A percentile compares a stretch with the other conserved stretches of the same genome.
These are phyloP conservation scores for Hydriomena furcata DNA, from an alignment of 2,888 invertebrate species.

Conservation along the genomic window DNA sequence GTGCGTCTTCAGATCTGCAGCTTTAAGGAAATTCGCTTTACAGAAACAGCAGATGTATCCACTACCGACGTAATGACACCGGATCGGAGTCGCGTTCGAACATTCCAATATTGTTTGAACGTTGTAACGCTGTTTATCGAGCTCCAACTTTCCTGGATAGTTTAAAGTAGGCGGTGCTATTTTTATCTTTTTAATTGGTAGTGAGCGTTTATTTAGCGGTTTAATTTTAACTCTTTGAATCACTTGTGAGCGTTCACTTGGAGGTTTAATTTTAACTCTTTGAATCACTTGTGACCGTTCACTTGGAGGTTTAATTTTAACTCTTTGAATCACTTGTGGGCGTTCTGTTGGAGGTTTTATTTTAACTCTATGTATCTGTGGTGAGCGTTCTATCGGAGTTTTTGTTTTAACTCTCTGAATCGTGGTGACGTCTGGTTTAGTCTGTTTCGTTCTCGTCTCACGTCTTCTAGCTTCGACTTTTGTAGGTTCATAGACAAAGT, in stretches of 20 bases:
- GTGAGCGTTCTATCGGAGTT: background rate
- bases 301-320: slow-evolving; percentile 4
- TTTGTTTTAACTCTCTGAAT: slow-evolving; percentile 1
- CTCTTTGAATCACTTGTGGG: background rate
- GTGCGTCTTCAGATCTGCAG: slow-evolving; percentile 54
- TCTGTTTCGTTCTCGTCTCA: slow-evolving; percentile 24
- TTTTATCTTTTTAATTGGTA: background rate
- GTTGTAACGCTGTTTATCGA: slow-evolving; percentile 35
- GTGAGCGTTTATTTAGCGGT: background rate
- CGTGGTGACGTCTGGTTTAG: background rate
- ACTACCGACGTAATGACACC: slow-evolving; percentile 37
- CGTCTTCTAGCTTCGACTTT: slow-evolving; percentile 1
- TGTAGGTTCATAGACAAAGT: background rate
- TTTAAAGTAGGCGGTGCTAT: background rate
- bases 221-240: slow-evolving; percentile 2
- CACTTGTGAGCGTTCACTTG: background rate
- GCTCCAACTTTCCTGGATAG: background rate
- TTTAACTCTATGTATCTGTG: background rate
- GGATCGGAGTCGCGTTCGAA: slow-evolving; percentile 55
- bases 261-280: slow-evolving; percentile 1
- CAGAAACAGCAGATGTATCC: slow-evolving; percentile 60
- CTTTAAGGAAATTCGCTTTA: slow-evolving; percentile 41
- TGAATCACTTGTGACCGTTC: background rate
- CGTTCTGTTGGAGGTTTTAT: background rate
- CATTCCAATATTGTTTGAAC: slow-evolving; percentile 38